These are phyloP conservation scores for Gambelia wislizenii DNA, from an alignment of 2,797 vertebrate genomes.

Conservation along the genomic window DNA sequence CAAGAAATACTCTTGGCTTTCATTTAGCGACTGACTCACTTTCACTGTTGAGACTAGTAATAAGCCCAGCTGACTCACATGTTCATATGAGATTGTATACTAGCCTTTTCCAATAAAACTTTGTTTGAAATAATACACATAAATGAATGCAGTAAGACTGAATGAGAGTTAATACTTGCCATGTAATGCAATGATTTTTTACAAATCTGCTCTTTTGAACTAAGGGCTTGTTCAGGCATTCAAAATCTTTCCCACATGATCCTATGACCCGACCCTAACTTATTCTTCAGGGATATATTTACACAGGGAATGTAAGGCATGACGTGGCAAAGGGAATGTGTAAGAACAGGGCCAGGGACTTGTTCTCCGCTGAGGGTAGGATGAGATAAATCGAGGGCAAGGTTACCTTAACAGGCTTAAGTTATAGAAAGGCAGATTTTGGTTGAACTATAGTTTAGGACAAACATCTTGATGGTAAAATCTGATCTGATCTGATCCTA, in stretches of 20 bases:
- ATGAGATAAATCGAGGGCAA: too few species aligned
- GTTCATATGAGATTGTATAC: background rate
- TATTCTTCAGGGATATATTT: background rate
- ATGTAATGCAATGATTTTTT: background rate
- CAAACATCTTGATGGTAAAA: background rate
- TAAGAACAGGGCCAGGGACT: background rate
- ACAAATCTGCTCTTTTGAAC: background rate
- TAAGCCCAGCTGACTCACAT: background rate
- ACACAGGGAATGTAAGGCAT: background rate
- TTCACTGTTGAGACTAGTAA: conserved; percentile 32
- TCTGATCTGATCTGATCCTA: too few species aligned
- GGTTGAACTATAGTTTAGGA: background rate
- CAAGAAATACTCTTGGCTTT: conserved; percentile 34
- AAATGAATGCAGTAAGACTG: background rate
- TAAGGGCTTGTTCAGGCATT: background rate
- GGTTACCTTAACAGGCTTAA: background rate
- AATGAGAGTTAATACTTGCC: background rate
- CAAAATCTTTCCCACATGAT: background rate
- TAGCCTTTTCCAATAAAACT: background rate
- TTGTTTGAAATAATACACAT: background rate
- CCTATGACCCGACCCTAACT: background rate
- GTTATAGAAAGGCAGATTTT: background rate
- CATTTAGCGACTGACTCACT: conserved; percentile 42
- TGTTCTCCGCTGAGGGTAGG: background rate
- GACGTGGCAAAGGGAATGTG: background rate